phyloP scores from a whole-genome alignment of 2,113 vertebrate genomes.

The Antigone vipio region DNA sequence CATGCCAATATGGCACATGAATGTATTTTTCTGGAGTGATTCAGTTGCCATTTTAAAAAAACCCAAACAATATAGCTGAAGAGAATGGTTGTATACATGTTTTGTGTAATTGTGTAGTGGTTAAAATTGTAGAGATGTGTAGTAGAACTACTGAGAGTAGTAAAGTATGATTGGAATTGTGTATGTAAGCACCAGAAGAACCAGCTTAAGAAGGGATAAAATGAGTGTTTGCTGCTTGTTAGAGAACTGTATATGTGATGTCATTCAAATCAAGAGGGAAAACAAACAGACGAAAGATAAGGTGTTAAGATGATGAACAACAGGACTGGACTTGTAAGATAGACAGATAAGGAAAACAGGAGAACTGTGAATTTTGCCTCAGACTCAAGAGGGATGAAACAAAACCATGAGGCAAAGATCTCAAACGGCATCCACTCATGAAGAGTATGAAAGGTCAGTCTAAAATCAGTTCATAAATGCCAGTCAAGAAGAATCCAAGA shows the following conservation, averaged over 20 bases:
- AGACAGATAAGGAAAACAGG: background rate
- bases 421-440: background rate
- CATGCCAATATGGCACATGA: background rate
- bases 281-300: background rate
- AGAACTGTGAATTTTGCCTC: background rate
- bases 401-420: background rate
- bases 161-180: background rate
- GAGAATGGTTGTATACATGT: background rate
- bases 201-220: background rate
- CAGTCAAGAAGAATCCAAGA: background rate
- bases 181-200: background rate
- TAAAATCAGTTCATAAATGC: background rate
- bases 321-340: background rate
- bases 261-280: background rate
- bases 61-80: background rate
- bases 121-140: background rate
- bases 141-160: background rate
- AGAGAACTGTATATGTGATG: background rate
- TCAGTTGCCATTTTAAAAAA: background rate
- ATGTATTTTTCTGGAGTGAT: background rate
- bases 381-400: background rate
- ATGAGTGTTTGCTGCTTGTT: background rate
- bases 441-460: background rate
- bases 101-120: background rate
- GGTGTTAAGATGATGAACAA: background rate